Percentiles rank a stretch among this genome's conserved stretches.
Evolutionary conservation across 2,113 vertebrate species (phyloP).

Genomic region (Grammomys surdaster): DNA sequence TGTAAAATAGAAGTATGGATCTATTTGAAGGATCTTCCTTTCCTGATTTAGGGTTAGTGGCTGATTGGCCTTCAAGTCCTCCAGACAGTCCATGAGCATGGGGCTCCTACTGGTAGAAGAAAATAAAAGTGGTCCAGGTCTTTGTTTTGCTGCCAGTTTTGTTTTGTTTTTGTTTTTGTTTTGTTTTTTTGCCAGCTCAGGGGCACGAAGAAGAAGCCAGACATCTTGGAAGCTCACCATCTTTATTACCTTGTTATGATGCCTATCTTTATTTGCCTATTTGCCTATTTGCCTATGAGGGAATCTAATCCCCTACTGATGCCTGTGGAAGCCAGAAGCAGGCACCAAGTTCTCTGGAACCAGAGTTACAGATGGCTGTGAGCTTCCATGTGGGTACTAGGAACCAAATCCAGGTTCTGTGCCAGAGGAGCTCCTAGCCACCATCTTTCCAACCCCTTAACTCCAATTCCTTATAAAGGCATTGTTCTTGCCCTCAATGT

Average conservation of each 20-base stretch:
- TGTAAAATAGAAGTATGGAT: not conserved
- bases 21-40: not conserved
- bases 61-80: not conserved
- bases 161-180: too few relatives aligned
- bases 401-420: not conserved
- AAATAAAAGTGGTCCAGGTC: not conserved
- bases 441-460: not conserved
- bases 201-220: not conserved
- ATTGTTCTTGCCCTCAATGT: not conserved
- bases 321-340: not conserved
- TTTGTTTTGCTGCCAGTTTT: too few relatives aligned
- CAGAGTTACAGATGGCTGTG: not conserved
- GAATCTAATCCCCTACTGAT: not conserved
- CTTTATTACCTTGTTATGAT: not conserved
- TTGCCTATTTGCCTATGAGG: too few relatives aligned
- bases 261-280: not conserved
- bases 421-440: not conserved
- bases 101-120: not conserved
- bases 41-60: not conserved
- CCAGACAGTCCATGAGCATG: not conserved
- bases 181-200: not conserved
- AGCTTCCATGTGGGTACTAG: not conserved
- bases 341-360: not conserved
- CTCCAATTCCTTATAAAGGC: conserved; percentile 6
- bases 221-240: not conserved